Conservation (phyloP, 2,113 vertebrate genomes). For the Pycnonotus jocosus region DNA sequence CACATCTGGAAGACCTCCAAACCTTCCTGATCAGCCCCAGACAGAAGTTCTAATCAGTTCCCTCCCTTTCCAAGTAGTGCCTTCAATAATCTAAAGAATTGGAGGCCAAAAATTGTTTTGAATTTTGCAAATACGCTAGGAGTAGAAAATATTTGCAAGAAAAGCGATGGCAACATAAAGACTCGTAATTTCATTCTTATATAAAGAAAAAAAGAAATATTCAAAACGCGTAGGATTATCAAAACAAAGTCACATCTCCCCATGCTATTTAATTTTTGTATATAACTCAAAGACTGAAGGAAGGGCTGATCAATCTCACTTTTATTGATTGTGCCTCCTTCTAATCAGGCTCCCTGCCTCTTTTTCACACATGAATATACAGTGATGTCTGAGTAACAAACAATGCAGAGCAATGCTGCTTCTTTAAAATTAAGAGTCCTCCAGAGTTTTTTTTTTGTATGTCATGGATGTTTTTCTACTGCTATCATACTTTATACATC, state of each 20-base stretch:
- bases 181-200: neutral
- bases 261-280: neutral
- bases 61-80: neutral
- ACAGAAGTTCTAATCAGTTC: neutral
- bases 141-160: neutral
- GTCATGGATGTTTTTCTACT: neutral
- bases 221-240: neutral
- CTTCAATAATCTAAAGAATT: neutral
- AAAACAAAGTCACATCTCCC: neutral
- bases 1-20: neutral
- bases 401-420: neutral
- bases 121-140: neutral
- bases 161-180: neutral
- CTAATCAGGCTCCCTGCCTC: neutral
- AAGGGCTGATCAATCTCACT: neutral
- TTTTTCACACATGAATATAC: neutral
- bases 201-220: neutral
- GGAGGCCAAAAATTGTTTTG: neutral
- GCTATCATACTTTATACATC: neutral
- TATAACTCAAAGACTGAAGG: neutral
- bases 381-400: neutral
- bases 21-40: neutral
- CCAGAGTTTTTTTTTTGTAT: neutral
- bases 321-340: neutral
- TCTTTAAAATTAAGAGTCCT: constrained; percentile 20